Evolutionary conservation across 2,113 vertebrate species (phyloP), one percentile per base, ranked within the genome.

Genomic region (Rhombomys opimus): DNA sequence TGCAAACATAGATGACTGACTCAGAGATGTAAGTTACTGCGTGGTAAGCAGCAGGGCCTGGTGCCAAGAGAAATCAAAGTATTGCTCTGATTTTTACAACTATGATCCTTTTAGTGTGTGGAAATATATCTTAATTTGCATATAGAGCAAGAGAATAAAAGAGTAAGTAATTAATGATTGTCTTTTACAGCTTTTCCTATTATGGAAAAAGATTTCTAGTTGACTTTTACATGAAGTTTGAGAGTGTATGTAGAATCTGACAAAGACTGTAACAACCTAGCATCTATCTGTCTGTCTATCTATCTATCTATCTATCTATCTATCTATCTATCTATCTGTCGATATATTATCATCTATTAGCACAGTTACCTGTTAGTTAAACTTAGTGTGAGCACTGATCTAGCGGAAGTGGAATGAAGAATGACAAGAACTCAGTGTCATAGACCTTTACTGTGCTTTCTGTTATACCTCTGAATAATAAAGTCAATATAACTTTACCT

Each of bases 81-180:
- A 59, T 87, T 82, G 68, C 23, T 9, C 75, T 35, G 73, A 35
- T 20, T 88, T n/a, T 73, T 85, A 50, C 0, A 78, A 73, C 12
- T 80, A 0, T 63, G 52, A 63, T 92, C 35, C 67, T 93, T 98
- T 95, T 22, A 38, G 52, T 80, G 46, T 20, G 22, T 30, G 90
- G 41, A 14, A 4, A 7, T 84, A 30, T 91, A 30, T 10, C 57
- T 94, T 96, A 59, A 82, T 57, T 95, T 96, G 59, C 93, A 94
- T 92, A 72, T 59, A 35, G 72, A 95, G 77, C 78, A 9, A 63
- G 96, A 76, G 78, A 89, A 89, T 88, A 91, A 54, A 41, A 94
- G 65, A 92, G 75, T 77, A 94, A 95, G 93, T 80, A 95, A 95
- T 93, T 80, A 77, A 46, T 81, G 5, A 81, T 87, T 92, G 72